Evolutionary conservation across 2,888 invertebrate species (phyloP), one percentile per base, ranked within the genome.

Genomic region (Incurvaria masculella): DNA sequence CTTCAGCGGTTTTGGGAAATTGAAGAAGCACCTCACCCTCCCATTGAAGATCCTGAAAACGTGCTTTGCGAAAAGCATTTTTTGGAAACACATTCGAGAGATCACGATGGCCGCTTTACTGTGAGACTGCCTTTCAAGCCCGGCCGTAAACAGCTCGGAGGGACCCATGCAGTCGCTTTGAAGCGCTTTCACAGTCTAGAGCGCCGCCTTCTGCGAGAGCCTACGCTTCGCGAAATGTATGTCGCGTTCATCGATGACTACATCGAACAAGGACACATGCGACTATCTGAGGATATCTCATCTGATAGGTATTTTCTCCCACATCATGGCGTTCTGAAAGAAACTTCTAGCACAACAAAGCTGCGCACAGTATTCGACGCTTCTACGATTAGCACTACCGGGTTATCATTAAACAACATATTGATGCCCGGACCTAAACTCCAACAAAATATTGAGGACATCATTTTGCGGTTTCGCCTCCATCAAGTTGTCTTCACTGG

Each of bases 401-500:
- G 48, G 18, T 14, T 45, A 1, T 44, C 48, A 18, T 40, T 57
- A 2, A 57, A 57, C 42, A 51, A 56, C 11, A 21, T 45, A n/a
- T 26, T 55, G 5, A 47, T 52, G 47, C 40, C 51, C 1, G 56
- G 57, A 10, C 53, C 53, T 17, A 52, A 52, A 26, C 21, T 56
- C 2, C 56, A 58, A 39, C 46, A 56, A 11, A 47, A 53, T 45
- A 21, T 57, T 42, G 51, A 52, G 26, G 49, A 55, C 20, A 52
- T 57, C 1, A 53, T 59, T 19, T 19, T 52, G 14, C 50, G 55
- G 4, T 57, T 56, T 21, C 46, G 56, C 21, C 38, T 45, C 8
- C 53, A 55, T 33, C 20, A 33, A 11, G 44, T 54, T 38, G 57
- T 55, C 4, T 52, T 59, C 40, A 57, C 57, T 1, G 50, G 52